phyloP scores from a whole-genome alignment of 2,113 vertebrate genomes.

The Herpailurus yagouaroundi region DNA sequence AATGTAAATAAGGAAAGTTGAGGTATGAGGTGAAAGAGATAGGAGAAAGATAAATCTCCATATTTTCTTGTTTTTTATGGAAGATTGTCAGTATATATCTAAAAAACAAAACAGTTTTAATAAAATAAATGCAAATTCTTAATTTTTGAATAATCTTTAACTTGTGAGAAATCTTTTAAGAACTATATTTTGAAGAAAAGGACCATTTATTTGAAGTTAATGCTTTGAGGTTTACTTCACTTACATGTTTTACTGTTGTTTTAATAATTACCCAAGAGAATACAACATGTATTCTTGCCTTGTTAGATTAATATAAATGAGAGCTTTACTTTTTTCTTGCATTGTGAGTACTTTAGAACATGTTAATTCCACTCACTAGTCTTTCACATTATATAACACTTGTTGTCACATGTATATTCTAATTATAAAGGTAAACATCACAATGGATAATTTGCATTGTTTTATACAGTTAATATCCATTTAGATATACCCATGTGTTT shows the following conservation, averaged over 20 bases:
- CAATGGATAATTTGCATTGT: background rate
- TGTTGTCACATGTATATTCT: background rate
- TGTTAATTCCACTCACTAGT: background rate
- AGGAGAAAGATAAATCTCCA: background rate
- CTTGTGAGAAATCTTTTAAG: background rate
- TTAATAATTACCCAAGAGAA: background rate
- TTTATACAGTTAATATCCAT: background rate
- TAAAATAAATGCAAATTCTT: background rate
- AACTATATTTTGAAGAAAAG: conserved; percentile 14
- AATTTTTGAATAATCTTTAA: background rate
- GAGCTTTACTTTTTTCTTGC: background rate
- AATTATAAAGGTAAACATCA: background rate
- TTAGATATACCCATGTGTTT: background rate
- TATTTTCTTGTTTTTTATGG: background rate
- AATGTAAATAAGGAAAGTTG: background rate
- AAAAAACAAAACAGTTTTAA: conserved; percentile 13
- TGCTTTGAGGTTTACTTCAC: background rate
- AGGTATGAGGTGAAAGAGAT: background rate
- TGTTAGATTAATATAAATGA: background rate
- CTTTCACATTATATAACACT: background rate
- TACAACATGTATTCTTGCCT: background rate
- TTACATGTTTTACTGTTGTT: background rate
- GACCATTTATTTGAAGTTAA: background rate
- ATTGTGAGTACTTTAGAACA: background rate
- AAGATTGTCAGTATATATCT: background rate